These are phyloP conservation scores for Pararge aegeria DNA, from an alignment of 1,140 invertebrate species.

Conservation along the genomic window DNA sequence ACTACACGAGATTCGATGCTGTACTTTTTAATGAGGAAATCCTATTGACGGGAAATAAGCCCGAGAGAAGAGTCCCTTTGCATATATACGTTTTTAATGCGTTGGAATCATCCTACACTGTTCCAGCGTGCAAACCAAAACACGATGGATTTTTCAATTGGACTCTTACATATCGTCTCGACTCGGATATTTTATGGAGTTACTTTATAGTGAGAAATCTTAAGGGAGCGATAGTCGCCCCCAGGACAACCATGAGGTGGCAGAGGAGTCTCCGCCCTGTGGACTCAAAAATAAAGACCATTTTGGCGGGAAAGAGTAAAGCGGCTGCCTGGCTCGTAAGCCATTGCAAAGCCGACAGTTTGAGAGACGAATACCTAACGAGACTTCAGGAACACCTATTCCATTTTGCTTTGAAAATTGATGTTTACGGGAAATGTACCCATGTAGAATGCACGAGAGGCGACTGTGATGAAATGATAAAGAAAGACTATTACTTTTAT, in stretches of 20 bases:
- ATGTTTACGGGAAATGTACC: slow-evolving; percentile 84
- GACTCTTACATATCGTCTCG: slow-evolving; percentile 83
- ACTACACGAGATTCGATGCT: slow-evolving; percentile 32
- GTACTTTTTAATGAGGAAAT: slow-evolving; percentile 45
- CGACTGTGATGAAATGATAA: slow-evolving; percentile 64
- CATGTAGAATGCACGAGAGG: slow-evolving; percentile 42
- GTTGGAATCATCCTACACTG: slow-evolving; percentile 42
- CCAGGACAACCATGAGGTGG: slow-evolving; percentile 36
- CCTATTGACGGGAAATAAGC: slow-evolving; percentile 27
- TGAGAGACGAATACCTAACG: slow-evolving; percentile 80
- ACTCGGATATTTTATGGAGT: slow-evolving; percentile 83
- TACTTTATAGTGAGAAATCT: slow-evolving; percentile 56
- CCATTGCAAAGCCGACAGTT: slow-evolving; percentile 80
- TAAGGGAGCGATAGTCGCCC: slow-evolving; percentile 49
- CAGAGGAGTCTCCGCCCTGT: slow-evolving; percentile 37
- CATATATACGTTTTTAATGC: slow-evolving; percentile 69
- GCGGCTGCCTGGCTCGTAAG: slow-evolving; percentile 82
- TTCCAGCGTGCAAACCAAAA: slow-evolving; percentile 43
- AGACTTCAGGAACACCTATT: slow-evolving; percentile 81
- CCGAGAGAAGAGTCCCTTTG: slow-evolving; percentile 18
- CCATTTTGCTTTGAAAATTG: slow-evolving; percentile 70
- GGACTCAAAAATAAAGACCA: slow-evolving; percentile 32
- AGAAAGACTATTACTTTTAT: slow-evolving; percentile 83
- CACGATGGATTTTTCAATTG: slow-evolving; percentile 80
- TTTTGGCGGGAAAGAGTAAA: slow-evolving; percentile 61